Conservation (phyloP, 2,113 vertebrate species). For the Helogale parvula region DNA sequence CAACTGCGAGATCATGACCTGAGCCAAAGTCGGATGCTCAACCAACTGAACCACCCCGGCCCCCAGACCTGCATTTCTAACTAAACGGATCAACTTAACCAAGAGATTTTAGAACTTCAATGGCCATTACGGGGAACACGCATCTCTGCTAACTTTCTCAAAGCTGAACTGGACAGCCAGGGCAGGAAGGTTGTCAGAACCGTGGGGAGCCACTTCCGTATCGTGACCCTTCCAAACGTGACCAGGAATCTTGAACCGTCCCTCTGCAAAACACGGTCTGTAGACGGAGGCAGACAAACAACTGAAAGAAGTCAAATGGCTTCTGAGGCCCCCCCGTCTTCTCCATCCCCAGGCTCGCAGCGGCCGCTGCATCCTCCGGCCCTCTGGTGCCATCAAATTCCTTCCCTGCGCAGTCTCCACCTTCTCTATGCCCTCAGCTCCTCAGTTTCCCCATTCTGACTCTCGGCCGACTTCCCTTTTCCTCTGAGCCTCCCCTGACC, state of each 20-base stretch:
- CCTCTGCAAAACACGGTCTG: not conserved
- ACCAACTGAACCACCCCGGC: too few species aligned
- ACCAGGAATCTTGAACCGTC: not conserved
- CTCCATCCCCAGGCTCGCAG: accelerated
- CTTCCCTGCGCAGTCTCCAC: not conserved
- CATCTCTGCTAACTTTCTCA: not conserved
- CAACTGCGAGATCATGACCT: too few species aligned
- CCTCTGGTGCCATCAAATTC: too few species aligned
- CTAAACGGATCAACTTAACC: not conserved
- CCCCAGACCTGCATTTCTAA: not conserved
- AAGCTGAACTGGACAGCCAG: not conserved
- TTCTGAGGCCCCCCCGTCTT: not conserved
- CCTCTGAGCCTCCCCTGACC: not conserved
- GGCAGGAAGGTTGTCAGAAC: not conserved
- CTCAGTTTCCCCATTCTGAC: not conserved
- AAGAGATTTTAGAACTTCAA: not conserved
- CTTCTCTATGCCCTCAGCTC: not conserved
- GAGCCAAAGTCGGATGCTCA: too few species aligned
- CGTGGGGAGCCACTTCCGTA: too few species aligned
- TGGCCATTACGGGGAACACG: not conserved
- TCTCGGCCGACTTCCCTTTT: not conserved
- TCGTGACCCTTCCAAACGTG: not conserved
- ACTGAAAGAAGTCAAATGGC: not conserved
- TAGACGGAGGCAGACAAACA: not conserved
- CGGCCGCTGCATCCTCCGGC: too few species aligned